A percentile compares a stretch with the other conserved stretches of the same genome.
Conservation (phyloP, 2,113 vertebrate species). For the Cichladusa arquata region DNA sequence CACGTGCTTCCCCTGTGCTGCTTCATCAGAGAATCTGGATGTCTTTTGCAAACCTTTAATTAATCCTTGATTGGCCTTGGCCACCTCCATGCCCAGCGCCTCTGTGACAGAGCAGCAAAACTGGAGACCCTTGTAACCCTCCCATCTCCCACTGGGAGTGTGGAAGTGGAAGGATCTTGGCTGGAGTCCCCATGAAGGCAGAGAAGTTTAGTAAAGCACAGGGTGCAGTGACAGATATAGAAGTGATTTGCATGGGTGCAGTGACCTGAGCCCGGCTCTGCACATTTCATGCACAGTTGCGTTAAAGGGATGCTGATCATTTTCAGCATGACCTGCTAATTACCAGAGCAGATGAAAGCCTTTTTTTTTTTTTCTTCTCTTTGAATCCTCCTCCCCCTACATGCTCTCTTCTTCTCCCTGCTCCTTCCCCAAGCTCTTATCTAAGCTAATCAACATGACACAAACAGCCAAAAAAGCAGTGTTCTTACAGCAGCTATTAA, state of each 20-base stretch:
- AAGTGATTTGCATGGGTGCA: not conserved
- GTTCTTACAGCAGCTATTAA: conserved; percentile 21
- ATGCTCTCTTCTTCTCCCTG: not conserved
- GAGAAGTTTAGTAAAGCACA: not conserved
- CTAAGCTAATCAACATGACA: conserved; percentile 30
- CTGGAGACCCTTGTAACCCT: not conserved
- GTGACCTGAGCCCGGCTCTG: conserved; percentile 42
- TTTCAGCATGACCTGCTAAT: conserved; percentile 61
- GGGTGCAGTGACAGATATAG: not conserved
- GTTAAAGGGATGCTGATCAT: conserved; percentile 48
- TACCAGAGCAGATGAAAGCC: conserved; percentile 50
- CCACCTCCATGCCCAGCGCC: fast-evolving
- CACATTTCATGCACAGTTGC: conserved; percentile 38
- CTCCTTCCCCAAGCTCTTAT: conserved; percentile 3
- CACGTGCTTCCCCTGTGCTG: not conserved
- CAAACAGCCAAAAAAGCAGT: conserved; percentile 4
- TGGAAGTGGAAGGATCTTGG: not conserved
- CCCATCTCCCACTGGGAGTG: not conserved
- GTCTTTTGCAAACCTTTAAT: not conserved
- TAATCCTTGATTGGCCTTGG: not conserved
- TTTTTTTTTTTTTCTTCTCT: not conserved
- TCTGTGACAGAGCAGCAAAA: not conserved
- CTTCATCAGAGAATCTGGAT: not conserved
- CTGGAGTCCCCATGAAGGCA: not conserved
- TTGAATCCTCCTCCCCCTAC: not conserved